Conservation (phyloP, 2,797 vertebrate species). For the Fistularia commersonii region DNA sequence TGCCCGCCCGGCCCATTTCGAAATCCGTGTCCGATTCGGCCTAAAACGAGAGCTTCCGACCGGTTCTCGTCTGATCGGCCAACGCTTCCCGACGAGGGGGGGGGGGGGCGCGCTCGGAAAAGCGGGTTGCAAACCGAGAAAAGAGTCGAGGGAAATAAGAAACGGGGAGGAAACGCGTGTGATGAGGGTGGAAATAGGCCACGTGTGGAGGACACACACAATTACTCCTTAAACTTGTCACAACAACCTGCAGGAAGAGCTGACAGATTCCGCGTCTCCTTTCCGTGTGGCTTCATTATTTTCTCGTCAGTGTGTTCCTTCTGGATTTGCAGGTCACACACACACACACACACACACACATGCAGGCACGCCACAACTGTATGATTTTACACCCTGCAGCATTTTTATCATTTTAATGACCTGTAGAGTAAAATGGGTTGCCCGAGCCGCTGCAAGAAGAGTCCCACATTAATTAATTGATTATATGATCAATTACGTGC, state of each 20-base stretch:
- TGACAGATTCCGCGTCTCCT: no score
- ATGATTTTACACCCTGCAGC: slow-evolving; percentile 51
- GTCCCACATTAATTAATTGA: slow-evolving; percentile 67
- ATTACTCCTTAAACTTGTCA: slow-evolving; percentile 33
- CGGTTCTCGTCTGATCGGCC: no score
- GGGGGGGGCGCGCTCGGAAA: no score
- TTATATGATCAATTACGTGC: slow-evolving; percentile 72
- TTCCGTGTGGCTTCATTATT: neutral
- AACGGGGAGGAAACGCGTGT: neutral
- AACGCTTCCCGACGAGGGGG: no score
- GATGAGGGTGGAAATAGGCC: slow-evolving; percentile 36
- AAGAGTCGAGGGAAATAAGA: no score
- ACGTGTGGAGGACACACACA: slow-evolving; percentile 12
- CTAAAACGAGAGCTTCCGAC: no score
- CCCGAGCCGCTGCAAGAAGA: slow-evolving; percentile 51
- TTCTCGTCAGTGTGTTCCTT: slow-evolving; percentile 16
- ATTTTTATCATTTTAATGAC: slow-evolving; percentile 71
- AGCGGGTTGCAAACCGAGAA: no score
- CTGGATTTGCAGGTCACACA: slow-evolving; percentile 21
- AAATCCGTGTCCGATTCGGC: slow-evolving; percentile 47
- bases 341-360: slow-evolving; percentile 18
- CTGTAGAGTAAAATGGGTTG: slow-evolving; percentile 67
- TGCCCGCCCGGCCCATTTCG: slow-evolving; percentile 42
- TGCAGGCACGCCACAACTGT: slow-evolving; percentile 23
- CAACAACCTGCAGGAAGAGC: neutral